Evolutionary conservation across 2,888 invertebrate species (phyloP), one percentile per base, ranked within the genome.

Genomic region (Torymus texanus): DNA sequence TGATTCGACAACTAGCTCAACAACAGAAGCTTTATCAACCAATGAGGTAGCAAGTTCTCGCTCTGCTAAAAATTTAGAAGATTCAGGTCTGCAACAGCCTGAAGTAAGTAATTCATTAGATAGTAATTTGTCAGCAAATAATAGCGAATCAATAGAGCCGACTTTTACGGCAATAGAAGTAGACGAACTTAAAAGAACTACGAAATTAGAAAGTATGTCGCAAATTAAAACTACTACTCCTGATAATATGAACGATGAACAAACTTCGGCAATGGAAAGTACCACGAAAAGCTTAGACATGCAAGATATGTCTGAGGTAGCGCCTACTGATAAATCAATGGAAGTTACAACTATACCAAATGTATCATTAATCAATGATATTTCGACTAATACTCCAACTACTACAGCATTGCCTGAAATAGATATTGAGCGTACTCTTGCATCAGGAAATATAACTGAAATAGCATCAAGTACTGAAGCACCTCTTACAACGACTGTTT

Each of bases 31-130:
- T 14, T 53, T 24, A 21, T 10, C 16, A 0, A 24, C 50, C 5
- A 70, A 55, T 16, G 77, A 74, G n/a, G 14, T 41, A 50, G 11
- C 41, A 63, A 77, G 55, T 29, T 70, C 55, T 66, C 61, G 21
- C 41, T 24, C 21, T 12, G 61, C 70, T 8, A 76, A 81, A 65
- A 61, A 67, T 41, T 73, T 76, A 55, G 78, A 81, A n/a, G 68
- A 76, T 61, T 66, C 55, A 13, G 72, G 59, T 65, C 63, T 55
- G 58, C 50, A 58, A 51, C 72, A 70, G n/a, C 29, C 61, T 3
- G 73, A 73, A 75, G 78, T 78, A 81, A 81, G 79, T 81, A 82
- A 78, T 65, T 75, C 68, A 58, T 63, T 80, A 61, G 75, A 75
- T 68, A 73, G 73, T 66, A 76, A 50, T 56, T 74, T 75, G 72